phyloP scores from a whole-genome alignment of 1,140 invertebrate species.

The Berghia stephanieae region DNA sequence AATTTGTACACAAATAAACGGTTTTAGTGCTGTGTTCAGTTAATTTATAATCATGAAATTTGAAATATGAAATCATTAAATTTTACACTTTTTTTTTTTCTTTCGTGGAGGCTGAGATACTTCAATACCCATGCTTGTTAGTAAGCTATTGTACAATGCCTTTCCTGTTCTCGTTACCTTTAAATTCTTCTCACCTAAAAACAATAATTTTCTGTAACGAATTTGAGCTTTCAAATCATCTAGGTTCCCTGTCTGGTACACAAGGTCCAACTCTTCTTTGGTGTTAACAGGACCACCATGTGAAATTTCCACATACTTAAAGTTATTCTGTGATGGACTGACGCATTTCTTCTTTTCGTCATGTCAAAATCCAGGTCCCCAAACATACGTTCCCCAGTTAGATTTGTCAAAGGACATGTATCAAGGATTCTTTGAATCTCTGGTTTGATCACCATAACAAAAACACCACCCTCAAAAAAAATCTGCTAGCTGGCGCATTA shows the following conservation, averaged over 20 bases:
- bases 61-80: too few species aligned
- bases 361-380: constrained; percentile 35
- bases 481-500: constrained; percentile 32
- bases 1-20: too few species aligned
- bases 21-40: too few species aligned
- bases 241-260: neutral
- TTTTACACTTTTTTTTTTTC: too few species aligned
- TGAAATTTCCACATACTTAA: constrained; percentile 25
- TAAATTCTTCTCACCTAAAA: neutral
- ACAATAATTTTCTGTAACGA: neutral
- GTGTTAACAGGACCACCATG: neutral
- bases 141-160: neutral
- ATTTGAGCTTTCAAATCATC: neutral
- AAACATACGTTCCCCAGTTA: constrained; percentile 34
- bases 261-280: neutral
- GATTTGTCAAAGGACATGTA: constrained; percentile 36
- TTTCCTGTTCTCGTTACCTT: neutral
- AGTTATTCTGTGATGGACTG: constrained; percentile 25
- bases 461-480: constrained; percentile 32
- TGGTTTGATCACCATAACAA: neutral
- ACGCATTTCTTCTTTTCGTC: constrained; percentile 33
- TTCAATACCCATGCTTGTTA: too few species aligned
- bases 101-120: too few species aligned
- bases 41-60: too few species aligned
- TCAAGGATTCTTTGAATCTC: constrained; percentile 8